Evolutionary conservation across 2,113 vertebrate genomes (phyloP).

Genomic region (Verasper variegatus): DNA sequence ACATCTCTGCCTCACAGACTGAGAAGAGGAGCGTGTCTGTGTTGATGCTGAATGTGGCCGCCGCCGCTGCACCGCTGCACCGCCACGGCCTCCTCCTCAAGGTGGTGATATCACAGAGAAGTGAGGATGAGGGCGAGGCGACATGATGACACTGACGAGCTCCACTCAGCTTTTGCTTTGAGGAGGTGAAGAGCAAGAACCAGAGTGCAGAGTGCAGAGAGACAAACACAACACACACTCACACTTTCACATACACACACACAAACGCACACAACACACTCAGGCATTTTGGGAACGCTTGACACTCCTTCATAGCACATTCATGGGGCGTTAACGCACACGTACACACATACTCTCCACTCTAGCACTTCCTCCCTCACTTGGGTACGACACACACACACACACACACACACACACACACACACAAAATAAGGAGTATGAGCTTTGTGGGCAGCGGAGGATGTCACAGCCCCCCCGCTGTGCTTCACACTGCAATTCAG

Average conservation of each 20-base stretch:
- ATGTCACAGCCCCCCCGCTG: conserved; percentile 60
- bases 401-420: conserved; percentile 22
- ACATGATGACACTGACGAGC: conserved; percentile 64
- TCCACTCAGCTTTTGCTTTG: conserved; percentile 18
- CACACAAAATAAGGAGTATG: conserved; percentile 27
- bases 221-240: conserved; percentile 26
- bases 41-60: neutral
- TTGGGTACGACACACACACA: conserved; percentile 32
- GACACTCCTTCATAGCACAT: too few species aligned
- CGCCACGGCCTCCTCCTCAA: neutral
- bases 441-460: conserved; percentile 42
- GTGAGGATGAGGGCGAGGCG: neutral
- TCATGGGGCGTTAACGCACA: too few species aligned
- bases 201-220: too few species aligned
- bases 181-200: neutral
- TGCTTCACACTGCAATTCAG: conserved; percentile 54
- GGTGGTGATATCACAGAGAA: neutral
- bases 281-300: neutral
- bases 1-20: neutral
- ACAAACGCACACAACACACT: conserved; percentile 9
- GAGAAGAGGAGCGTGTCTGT: neutral
- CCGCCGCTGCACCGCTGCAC: too few species aligned
- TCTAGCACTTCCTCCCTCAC: conserved; percentile 6
- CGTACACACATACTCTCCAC: neutral
- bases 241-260: neutral